Base-by-base conservation (phyloP, 2,797 vertebrate genomes). In the Hipposideros larvatus region DNA sequence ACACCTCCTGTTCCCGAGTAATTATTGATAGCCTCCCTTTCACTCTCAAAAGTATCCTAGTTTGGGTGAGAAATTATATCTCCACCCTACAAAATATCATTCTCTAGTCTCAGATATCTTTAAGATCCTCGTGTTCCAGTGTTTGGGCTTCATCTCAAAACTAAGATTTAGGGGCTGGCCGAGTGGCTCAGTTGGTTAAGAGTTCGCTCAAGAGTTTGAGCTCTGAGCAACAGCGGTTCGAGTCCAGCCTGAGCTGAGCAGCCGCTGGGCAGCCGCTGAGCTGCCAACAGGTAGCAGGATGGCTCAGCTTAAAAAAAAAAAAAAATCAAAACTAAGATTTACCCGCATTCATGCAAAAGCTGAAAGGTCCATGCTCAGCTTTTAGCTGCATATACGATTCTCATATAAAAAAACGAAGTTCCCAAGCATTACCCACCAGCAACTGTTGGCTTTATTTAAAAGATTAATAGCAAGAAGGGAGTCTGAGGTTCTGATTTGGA, bases 331-430 rank as follows among this genome's bases (percentile, higher is more conserved):
- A 94, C 31, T 78, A 82, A 95, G 57, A 84, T 71, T 87, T 70
- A 77, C 16, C 78, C n/a, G 53, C 41, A 53, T 70, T 78, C 24
- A 59, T 59, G 22, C 41, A 91, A 94, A 91, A 55, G 18, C 41
- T 41, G 57, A 82, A 70, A 11, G 24, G 61, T 26, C 65, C 26
- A 13, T 26, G 15, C 41, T 95, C 37, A 59, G 28, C 68, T 77
- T 70, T 86, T 79, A 87, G 43, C 21, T 70, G 7, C 41, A 34
- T 37, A 51, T 34, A 59, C 61, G 53, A 83, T 18, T 86, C 31
- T 78, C 75, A 84, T 46, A 78, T 78, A 37, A 77, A 55, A 95
- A 75, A 79, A 79, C 65, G 16, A 71, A 43, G 14, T 95, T 92
- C 84, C 77, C 66, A 94, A 78, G 6, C 37, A 90, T 55, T 71